These are phyloP conservation scores for Cromileptes altivelis DNA, from an alignment of 2,113 vertebrate genomes.

Conservation along the genomic window DNA sequence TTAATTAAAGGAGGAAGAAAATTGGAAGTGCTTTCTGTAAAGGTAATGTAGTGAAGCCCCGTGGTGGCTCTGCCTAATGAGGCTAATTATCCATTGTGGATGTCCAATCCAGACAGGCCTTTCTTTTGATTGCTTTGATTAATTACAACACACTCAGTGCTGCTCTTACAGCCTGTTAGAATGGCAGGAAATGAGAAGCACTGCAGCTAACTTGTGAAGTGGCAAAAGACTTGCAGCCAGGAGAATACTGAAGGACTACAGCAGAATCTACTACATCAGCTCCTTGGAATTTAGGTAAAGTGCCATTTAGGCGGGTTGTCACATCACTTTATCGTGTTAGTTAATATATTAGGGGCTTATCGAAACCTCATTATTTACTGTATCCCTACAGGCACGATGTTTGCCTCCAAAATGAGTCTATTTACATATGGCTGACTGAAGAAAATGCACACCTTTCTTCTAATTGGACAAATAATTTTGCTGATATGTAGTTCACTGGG, in stretches of 20 bases:
- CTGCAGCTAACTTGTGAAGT: conserved; percentile 69
- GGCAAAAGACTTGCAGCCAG: conserved; percentile 53
- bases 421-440: not conserved
- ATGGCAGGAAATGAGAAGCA: conserved; percentile 65
- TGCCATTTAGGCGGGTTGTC: conserved; percentile 22
- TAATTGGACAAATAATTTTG: not conserved
- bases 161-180: conserved; percentile 71
- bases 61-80: conserved; percentile 68
- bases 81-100: conserved; percentile 74
- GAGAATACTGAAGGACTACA: conserved; percentile 46
- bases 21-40: conserved; percentile 55
- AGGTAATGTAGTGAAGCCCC: conserved; percentile 61
- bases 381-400: not conserved
- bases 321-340: not conserved
- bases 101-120: conserved; percentile 65
- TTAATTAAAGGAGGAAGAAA: conserved; percentile 58
- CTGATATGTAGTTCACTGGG: not conserved
- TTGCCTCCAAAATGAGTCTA: not conserved
- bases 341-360: conserved; percentile 23
- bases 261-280: conserved; percentile 17
- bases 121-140: conserved; percentile 77
- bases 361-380: conserved; percentile 1
- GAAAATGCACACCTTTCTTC: not conserved
- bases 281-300: conserved; percentile 33
- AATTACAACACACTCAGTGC: conserved; percentile 72